Evolutionary conservation across 2,888 invertebrate genomes (phyloP).

Genomic region (Agrotis ipsilon): DNA sequence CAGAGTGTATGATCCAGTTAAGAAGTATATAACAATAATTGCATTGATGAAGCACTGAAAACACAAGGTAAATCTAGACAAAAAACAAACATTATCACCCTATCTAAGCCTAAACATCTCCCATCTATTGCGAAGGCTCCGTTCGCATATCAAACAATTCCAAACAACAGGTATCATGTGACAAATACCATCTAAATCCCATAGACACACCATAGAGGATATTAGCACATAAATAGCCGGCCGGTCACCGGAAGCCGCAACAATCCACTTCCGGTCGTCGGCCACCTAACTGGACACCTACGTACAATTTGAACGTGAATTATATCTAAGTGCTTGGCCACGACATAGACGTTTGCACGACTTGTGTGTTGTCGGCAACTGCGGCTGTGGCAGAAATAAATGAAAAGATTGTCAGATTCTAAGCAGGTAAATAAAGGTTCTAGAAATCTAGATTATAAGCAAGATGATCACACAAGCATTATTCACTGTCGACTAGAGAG

Average conservation of each 20-base stretch:
- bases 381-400: neutral
- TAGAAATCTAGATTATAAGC: too few species aligned
- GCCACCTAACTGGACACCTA: conserved; percentile 72
- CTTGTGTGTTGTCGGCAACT: neutral
- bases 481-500: too few species aligned
- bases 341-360: neutral
- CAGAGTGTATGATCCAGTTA: too few species aligned
- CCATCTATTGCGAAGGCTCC: conserved; percentile 5
- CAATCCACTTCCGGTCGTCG: conserved; percentile 76
- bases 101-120: neutral
- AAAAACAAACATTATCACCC: neutral
- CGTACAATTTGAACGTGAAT: conserved; percentile 42
- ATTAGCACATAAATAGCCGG: conserved; percentile 73
- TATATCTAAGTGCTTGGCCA: conserved; percentile 33
- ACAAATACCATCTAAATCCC: conserved; percentile 52
- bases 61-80: neutral
- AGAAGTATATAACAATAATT: too few species aligned
- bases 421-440: too few species aligned
- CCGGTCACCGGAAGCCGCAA: conserved; percentile 71
- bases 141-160: conserved; percentile 30
- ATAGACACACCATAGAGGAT: conserved; percentile 55
- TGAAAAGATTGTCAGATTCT: too few species aligned
- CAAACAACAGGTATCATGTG: conserved; percentile 20
- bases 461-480: too few species aligned
- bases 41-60: too few species aligned